These are phyloP conservation scores for Phortica magna DNA, from an alignment of 2,888 invertebrate genomes.

Conservation along the genomic window DNA sequence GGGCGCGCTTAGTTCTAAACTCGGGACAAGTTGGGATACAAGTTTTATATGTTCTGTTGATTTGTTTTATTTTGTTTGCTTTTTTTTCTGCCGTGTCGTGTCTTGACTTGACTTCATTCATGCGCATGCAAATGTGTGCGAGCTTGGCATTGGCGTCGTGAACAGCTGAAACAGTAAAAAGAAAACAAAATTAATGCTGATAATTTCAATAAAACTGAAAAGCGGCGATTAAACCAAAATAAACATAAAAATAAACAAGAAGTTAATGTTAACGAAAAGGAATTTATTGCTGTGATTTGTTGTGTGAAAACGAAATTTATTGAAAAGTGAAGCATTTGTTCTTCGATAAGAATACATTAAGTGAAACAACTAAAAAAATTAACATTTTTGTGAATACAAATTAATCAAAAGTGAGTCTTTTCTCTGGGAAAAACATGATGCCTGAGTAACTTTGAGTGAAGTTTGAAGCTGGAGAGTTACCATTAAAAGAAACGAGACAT, in stretches of 20 bases:
- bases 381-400: not conserved
- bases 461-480: too few species aligned
- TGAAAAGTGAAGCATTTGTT: not conserved
- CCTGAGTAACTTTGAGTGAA: too few species aligned
- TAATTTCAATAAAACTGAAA: not conserved
- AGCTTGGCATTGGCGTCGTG: constrained; percentile 42
- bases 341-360: not conserved
- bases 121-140: not conserved
- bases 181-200: constrained; percentile 41
- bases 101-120: too few species aligned
- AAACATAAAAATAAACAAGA: constrained; percentile 54
- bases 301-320: constrained; percentile 67
- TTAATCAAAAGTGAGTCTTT: not conserved
- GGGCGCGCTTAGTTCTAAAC: constrained; percentile 17
- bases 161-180: constrained; percentile 56
- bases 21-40: not conserved
- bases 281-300: constrained; percentile 57
- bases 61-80: not conserved
- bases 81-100: too few species aligned
- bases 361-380: not conserved
- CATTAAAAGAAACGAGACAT: too few species aligned
- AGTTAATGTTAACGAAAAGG: constrained; percentile 22
- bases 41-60: not conserved
- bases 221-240: not conserved
- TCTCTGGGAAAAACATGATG: not conserved